Base-by-base conservation (phyloP, 1,140 invertebrate species). In the Capitella teleta region DNA sequence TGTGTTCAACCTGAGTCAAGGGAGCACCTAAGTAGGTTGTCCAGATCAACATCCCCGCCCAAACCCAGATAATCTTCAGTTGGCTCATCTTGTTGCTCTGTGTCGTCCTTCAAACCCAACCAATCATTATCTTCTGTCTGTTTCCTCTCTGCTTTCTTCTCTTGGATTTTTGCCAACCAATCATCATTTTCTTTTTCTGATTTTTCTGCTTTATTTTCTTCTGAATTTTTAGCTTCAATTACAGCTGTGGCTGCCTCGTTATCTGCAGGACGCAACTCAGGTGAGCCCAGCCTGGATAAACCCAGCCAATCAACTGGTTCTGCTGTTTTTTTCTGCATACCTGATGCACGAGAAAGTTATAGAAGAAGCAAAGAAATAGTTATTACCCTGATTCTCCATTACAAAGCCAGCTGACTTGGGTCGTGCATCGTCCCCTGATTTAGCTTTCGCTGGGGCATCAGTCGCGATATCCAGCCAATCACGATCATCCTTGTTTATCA, bases 381-480 rank as follows among this genome's bases (percentile, higher is more conserved):
- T n/a, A n/a, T n/a, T n/a, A n/a, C n/a, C n/a, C n/a, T n/a, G n/a
- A n/a, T n/a, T n/a, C n/a, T n/a, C n/a, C n/a, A n/a, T n/a, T n/a
- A n/a, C n/a, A n/a, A n/a, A n/a, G 42, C 42, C 42, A 12, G 23
- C 42, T 4, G 42, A 44, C 14, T 25, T 44, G 10, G 42, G 42
- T 21, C 42, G 42, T n/a, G 23, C 25, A 14, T 40, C 32, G 4
- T 25, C 30, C 18, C 24, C 23, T n/a, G 47, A 4, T 23, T 42
- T 49, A 26, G n/a, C 34, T 19, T 6, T 5, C 6, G 16, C 4
- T 16, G 30, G 47, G 21, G 19, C 47, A 37, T 37, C 36, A 5
- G 49, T 26, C 3, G 49, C 49, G 16, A 51, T 46, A 18, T 51
- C 49, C 37, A 51, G 18, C 49, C 49, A 51, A 28, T 51, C 38